These are phyloP conservation scores for Platygyra sinensis DNA, from an alignment of 64 coral and sea anemone genomes.

Conservation along the genomic window DNA sequence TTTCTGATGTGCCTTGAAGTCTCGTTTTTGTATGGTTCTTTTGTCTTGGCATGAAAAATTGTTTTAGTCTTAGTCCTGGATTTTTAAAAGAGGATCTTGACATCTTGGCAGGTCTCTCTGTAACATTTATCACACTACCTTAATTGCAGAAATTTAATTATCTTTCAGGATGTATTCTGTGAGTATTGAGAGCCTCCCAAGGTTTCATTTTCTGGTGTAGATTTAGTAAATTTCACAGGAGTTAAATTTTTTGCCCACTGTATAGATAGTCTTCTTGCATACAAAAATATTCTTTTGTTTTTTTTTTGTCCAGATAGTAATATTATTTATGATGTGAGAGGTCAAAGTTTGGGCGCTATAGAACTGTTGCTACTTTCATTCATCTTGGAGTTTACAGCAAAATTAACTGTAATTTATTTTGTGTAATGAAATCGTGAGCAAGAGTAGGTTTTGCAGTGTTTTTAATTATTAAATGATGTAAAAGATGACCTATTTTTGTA, in stretches of 20 bases:
- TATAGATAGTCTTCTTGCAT: background rate
- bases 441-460: background rate
- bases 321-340: background rate
- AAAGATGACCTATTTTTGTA: slow-evolving; percentile 15
- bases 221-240: background rate
- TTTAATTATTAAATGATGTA: background rate
- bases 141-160: no score
- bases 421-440: background rate
- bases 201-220: background rate
- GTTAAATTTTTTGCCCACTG: background rate
- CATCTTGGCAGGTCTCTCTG: no score
- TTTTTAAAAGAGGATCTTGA: no score
- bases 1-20: no score
- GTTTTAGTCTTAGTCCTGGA: no score
- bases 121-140: no score
- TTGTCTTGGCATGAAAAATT: no score
- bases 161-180: no score
- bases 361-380: background rate
- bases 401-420: background rate
- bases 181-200: background rate
- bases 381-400: background rate
- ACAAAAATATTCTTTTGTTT: background rate
- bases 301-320: background rate
- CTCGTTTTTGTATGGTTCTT: no score
- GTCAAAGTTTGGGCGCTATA: background rate